Conservation (phyloP, 2,797 vertebrate species). For the Hypotaenidia okinawae region DNA sequence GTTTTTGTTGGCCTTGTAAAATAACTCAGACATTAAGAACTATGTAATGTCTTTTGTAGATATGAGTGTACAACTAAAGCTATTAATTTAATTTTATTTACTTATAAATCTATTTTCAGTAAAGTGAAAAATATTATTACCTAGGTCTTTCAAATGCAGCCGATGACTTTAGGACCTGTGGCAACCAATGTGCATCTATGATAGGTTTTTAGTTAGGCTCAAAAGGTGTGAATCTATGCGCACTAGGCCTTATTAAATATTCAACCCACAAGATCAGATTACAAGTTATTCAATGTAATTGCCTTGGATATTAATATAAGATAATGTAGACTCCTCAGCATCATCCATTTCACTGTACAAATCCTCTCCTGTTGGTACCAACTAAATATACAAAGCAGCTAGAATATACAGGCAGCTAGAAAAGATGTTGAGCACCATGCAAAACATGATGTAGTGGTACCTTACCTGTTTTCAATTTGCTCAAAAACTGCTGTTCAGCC, state of each 20-base stretch:
- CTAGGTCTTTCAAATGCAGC: not conserved
- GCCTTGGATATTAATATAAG: not conserved
- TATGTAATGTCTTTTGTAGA: not conserved
- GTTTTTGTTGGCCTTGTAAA: not conserved
- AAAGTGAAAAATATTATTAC: not conserved
- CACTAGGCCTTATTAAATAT: not conserved
- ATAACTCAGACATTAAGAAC: not conserved
- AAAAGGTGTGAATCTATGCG: not conserved
- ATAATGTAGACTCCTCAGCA: not conserved
- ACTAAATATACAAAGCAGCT: not conserved
- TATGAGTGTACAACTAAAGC: not conserved
- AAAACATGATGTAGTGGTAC: rapidly evolving
- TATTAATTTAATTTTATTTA: not conserved
- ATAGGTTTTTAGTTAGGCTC: not conserved
- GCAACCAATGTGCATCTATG: not conserved
- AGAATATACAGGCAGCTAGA: not conserved
- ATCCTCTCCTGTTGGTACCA: not conserved
- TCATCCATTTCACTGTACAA: not conserved
- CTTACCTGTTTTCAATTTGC: not conserved
- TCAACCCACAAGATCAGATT: not conserved
- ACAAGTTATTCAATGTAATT: not conserved
- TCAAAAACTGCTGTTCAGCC: not conserved
- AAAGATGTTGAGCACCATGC: not conserved
- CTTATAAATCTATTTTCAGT: not conserved
- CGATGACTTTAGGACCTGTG: not conserved